Base-by-base conservation (phyloP, 2,113 vertebrate genomes). In the Austrofundulus limnaeus region DNA sequence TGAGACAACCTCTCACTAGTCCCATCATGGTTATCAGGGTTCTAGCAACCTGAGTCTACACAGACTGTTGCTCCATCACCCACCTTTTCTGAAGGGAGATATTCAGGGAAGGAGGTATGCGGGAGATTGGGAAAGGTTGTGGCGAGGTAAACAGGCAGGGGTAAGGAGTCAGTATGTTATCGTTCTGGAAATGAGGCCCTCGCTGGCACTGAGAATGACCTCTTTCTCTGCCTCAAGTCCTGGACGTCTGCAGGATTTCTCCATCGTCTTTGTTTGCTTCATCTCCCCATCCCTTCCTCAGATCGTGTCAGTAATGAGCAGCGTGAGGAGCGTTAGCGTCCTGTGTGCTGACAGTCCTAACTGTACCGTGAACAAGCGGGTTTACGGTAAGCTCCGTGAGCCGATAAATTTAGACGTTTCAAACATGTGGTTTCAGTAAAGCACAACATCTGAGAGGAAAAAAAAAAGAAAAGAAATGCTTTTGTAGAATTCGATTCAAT, bases 111-210 rank as follows among this genome's bases (percentile, higher is more conserved):
- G 53, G 57, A 57, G 54, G 55, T 34, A 57, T 34, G 60, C 34
- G 49, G 46, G 47, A 48, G 66, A 50, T 42, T 39, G 52, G 71
- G 51, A 59, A 75, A 68, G 52, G 61, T 68, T 2, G 47, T 38
- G 38, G 45, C 53, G 72, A 63, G 66, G 53, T 72, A 80, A 81
- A 82, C 72, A 79, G 70, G 72, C 76, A 77, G 70, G n/a, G 46
- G 54, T 60, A 75, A 77, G 55, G 77, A 83, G 75, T 80, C 61
- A 54, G 59, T 31, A 77, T 77, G 80, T 87, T 78, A 73, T 87
- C 59, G 47, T 73, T 68, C 61, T 81, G 76, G 75, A 76, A 88
- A 83, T 55, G 78, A 76, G 67, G n/a, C n/a, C 70, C 74, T 65
- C 66, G 7, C 23, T 74, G 70, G 50, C 65, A 82, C 80, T 60